Percentiles rank a stretch among this genome's conserved stretches.
Conservation (phyloP, 1,140 invertebrate species). For the Heliconius hewitsoni region DNA sequence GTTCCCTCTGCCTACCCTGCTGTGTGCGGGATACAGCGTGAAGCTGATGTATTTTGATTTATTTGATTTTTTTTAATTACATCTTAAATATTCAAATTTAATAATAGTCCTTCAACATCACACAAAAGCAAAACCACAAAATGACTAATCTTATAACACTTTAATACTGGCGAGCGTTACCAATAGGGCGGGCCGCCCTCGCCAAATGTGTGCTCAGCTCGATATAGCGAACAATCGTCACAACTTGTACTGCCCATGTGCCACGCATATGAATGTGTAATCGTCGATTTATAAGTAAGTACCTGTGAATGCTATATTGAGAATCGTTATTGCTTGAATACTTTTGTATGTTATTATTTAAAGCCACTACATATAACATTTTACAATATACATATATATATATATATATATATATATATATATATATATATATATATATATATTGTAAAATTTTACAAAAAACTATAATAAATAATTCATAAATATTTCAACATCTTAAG, state of each 20-base stretch:
- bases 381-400: too few relatives aligned
- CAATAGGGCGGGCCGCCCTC: conserved; percentile 51
- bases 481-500: too few relatives aligned
- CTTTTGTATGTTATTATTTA: too few relatives aligned
- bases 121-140: not conserved
- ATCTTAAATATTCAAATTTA: not conserved
- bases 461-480: too few relatives aligned
- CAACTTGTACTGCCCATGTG: conserved; percentile 50
- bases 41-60: too few relatives aligned
- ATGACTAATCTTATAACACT: not conserved
- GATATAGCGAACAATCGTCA: conserved; percentile 42
- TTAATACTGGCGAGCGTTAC: not conserved
- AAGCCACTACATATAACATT: too few relatives aligned
- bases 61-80: not conserved
- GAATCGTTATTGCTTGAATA: not conserved
- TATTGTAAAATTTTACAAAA: too few relatives aligned
- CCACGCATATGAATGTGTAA: conserved; percentile 49
- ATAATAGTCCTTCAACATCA: not conserved
- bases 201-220: conserved; percentile 41
- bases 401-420: too few relatives aligned
- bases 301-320: not conserved
- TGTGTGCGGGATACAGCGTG: too few relatives aligned
- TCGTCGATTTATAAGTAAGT: conserved; percentile 4
- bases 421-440: too few relatives aligned
- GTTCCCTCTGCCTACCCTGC: too few relatives aligned